These are phyloP conservation scores for Colletes latitarsis DNA, from an alignment of 1,140 invertebrate species.

Conservation along the genomic window DNA sequence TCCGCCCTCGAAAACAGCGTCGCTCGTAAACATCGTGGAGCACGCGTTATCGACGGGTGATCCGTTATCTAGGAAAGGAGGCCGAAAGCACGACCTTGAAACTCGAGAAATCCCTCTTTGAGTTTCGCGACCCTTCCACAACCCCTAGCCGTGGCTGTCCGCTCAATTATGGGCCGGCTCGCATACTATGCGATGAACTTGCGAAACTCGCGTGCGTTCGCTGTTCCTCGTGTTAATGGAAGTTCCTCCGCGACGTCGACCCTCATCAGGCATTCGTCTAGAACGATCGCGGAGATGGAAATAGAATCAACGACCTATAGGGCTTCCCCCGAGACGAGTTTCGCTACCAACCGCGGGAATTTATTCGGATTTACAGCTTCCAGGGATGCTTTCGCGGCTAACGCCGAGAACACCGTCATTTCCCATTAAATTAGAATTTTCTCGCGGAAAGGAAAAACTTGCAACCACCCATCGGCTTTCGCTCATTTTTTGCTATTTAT, in stretches of 20 bases:
- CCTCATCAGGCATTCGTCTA: neutral
- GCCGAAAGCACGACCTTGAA: neutral
- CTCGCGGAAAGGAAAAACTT: neutral
- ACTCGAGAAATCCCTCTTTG: neutral
- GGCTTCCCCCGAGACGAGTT: neutral
- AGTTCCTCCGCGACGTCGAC: slow-evolving; percentile 9
- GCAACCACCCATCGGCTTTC: too few relatives aligned
- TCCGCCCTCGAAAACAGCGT: neutral
- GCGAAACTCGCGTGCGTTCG: neutral
- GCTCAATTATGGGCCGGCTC: slow-evolving; percentile 1
- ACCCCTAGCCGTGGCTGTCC: neutral
- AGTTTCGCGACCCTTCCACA: neutral
- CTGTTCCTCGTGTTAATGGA: neutral
- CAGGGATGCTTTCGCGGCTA: neutral
- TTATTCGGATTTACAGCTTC: neutral
- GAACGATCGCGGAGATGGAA: neutral
- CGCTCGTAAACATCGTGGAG: slow-evolving; percentile 17
- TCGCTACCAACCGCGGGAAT: neutral
- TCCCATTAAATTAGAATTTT: neutral
- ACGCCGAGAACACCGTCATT: neutral
- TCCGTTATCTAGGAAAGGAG: neutral
- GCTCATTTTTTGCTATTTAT: too few relatives aligned
- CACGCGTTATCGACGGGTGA: slow-evolving; percentile 1
- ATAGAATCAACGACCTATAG: neutral
- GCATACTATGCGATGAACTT: neutral